A percentile compares a stretch with the other conserved stretches of the same genome.
Evolutionary conservation across 2,797 vertebrate species (phyloP).

Genomic region (Eulemur rubriventer): DNA sequence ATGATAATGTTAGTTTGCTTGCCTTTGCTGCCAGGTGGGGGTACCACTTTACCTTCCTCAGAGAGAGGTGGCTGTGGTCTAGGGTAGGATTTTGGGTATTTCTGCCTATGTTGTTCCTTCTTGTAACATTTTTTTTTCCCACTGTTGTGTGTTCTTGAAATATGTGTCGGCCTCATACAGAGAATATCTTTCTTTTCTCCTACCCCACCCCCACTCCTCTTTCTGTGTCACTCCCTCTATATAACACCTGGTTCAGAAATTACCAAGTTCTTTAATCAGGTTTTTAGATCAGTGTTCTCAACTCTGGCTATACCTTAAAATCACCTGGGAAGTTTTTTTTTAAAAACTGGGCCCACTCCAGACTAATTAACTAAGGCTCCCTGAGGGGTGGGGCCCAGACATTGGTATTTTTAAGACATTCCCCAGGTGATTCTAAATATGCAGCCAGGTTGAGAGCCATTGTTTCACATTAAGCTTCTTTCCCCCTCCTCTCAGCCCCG

Average conservation of each 20-base stretch:
- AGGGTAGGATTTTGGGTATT: neutral
- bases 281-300: constrained; percentile 61
- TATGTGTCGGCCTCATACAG: neutral
- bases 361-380: constrained; percentile 40
- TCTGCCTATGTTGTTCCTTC: neutral
- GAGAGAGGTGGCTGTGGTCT: neutral
- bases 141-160: neutral
- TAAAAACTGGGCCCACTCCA: neutral
- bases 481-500: neutral
- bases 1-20: neutral
- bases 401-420: neutral
- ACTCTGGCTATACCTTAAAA: neutral
- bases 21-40: neutral
- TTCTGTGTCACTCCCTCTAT: neutral
- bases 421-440: neutral
- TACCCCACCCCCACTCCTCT: neutral
- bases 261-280: constrained; percentile 31
- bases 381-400: neutral
- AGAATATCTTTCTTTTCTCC: neutral
- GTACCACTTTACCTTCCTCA: neutral
- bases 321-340: constrained; percentile 11
- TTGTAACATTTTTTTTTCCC: neutral
- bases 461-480: neutral
- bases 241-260: constrained; percentile 19
- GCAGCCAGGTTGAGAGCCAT: neutral